Percentiles rank a stretch among this genome's conserved stretches.
Evolutionary conservation across 2,888 invertebrate genomes (phyloP).

Genomic region (Lithodes maja): DNA sequence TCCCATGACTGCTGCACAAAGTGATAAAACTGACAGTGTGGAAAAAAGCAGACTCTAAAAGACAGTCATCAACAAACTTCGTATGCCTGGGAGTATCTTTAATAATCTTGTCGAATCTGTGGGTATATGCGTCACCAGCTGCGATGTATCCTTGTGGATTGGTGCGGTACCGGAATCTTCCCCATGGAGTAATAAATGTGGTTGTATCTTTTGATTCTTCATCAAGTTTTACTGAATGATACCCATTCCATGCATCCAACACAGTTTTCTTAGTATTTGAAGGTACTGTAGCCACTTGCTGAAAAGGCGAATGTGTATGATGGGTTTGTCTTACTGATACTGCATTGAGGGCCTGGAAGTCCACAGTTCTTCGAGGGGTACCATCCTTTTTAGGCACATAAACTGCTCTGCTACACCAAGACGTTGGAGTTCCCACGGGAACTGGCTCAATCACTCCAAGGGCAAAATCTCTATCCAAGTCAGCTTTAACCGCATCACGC

Average conservation of each 20-base stretch:
- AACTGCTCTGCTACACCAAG: slow-evolving; percentile 15
- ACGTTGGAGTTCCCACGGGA: neutral
- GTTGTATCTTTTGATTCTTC: neutral
- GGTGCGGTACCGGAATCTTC: slow-evolving; percentile 12
- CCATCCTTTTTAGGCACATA: slow-evolving; percentile 5
- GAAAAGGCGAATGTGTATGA: slow-evolving; percentile 13
- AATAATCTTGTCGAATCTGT: slow-evolving; percentile 9
- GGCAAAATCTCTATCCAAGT: neutral
- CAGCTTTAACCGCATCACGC: slow-evolving; percentile 2
- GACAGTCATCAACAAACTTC: slow-evolving; percentile 28
- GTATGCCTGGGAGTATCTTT: slow-evolving; percentile 28
- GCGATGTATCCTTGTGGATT: slow-evolving; percentile 37
- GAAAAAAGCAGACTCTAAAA: slow-evolving; percentile 24
- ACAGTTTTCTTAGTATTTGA: slow-evolving; percentile 3
- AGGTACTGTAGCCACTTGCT: neutral
- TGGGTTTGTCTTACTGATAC: slow-evolving; percentile 17
- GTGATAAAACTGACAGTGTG: slow-evolving; percentile 19
- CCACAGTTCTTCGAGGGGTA: neutral
- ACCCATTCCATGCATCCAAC: slow-evolving; percentile 29
- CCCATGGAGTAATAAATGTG: slow-evolving; percentile 32
- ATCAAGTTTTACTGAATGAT: slow-evolving; percentile 2
- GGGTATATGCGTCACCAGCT: slow-evolving; percentile 27
- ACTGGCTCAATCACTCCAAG: slow-evolving; percentile 20
- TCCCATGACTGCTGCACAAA: slow-evolving; percentile 19
- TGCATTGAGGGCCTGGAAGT: slow-evolving; percentile 10